These are phyloP conservation scores for Macrobrachium rosenbergii DNA, from an alignment of 1,140 invertebrate genomes.

Conservation along the genomic window DNA sequence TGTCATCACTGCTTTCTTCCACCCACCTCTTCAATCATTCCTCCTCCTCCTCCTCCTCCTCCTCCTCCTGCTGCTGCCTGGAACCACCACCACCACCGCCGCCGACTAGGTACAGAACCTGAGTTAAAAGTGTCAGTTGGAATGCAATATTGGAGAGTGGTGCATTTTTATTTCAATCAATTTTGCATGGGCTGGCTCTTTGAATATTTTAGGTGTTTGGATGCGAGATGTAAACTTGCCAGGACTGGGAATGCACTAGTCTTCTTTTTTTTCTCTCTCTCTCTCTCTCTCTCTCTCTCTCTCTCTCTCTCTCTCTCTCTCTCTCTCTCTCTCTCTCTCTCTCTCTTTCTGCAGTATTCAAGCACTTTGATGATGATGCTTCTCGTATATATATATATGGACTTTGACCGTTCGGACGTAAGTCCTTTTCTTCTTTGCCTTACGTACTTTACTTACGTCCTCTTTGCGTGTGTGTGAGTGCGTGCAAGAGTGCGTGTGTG, in stretches of 20 bases:
- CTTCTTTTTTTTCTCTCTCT: neutral
- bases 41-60: neutral
- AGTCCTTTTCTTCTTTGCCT: neutral
- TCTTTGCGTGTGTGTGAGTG: too few relatives aligned
- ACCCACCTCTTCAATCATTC: neutral
- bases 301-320: neutral
- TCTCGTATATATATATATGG: too few relatives aligned
- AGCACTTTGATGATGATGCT: too few relatives aligned
- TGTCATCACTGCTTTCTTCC: neutral
- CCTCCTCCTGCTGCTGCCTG: conserved; percentile 22
- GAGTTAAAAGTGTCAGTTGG: conserved; percentile 53
- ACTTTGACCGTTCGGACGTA: neutral
- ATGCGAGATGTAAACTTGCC: conserved; percentile 54
- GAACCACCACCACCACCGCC: neutral
- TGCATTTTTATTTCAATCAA: conserved; percentile 57
- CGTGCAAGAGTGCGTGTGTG: conserved; percentile 5
- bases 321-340: conserved; percentile 20
- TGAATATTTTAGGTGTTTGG: conserved; percentile 55
- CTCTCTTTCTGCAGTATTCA: neutral
- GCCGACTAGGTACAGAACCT: conserved; percentile 21
- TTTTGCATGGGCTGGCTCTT: conserved; percentile 57
- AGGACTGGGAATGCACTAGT: conserved; percentile 48
- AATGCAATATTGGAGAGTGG: conserved; percentile 59
- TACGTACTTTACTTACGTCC: too few relatives aligned
- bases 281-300: neutral